phyloP scores from a whole-genome alignment of 1,140 invertebrate genomes.

The Papilio glaucus region DNA sequence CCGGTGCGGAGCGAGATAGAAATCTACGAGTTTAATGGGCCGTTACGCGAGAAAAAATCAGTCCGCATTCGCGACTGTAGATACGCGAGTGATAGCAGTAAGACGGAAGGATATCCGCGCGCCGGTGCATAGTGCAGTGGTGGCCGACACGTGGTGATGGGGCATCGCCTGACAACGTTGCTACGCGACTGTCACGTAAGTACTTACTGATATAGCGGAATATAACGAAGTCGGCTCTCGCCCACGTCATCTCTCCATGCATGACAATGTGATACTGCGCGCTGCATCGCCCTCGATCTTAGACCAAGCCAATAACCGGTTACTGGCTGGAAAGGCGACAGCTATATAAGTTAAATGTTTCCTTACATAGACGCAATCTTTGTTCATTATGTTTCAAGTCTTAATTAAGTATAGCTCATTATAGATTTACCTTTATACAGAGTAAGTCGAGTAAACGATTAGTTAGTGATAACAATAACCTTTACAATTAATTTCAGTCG shows the following conservation, averaged over 20 bases:
- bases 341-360: constrained; percentile 7
- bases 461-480: no score
- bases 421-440: no score
- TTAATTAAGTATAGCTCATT: background rate
- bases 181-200: constrained; percentile 49
- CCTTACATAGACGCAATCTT: background rate
- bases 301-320: constrained; percentile 32
- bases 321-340: constrained; percentile 14
- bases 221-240: background rate
- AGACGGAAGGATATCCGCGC: constrained; percentile 67
- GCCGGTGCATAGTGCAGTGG: constrained; percentile 56
- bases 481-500: no score
- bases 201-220: constrained; percentile 39
- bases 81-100: constrained; percentile 82
- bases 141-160: constrained; percentile 26
- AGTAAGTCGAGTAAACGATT: no score
- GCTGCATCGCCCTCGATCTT: constrained; percentile 20
- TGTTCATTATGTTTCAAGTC: background rate
- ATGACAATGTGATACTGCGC: constrained; percentile 38
- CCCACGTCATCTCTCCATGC: constrained; percentile 32
- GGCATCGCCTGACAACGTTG: constrained; percentile 43
- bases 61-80: constrained; percentile 82
- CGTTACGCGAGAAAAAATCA: constrained; percentile 82
- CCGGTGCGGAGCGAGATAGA: constrained; percentile 75
- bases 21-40: constrained; percentile 82